phyloP scores from a whole-genome alignment of 2,113 vertebrate species.

The Microtus richardsoni region DNA sequence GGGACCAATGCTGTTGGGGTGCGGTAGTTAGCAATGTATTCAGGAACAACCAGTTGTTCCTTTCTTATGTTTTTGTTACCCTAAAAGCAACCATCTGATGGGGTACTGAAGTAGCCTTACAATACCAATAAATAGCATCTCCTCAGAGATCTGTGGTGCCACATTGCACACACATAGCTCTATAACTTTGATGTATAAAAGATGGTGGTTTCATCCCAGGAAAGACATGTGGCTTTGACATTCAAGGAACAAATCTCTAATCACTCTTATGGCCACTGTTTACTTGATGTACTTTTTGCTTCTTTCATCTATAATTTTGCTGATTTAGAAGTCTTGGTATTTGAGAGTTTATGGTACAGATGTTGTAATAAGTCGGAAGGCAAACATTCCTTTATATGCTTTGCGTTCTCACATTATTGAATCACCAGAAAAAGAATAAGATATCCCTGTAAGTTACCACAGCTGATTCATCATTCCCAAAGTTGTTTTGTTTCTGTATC shows the following conservation, averaged over 20 bases:
- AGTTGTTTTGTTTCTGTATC: background rate
- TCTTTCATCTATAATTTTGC: background rate
- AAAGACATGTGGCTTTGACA: background rate
- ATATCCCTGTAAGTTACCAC: background rate
- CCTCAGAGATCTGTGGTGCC: background rate
- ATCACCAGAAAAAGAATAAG: background rate
- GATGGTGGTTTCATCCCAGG: background rate
- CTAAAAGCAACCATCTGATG: background rate
- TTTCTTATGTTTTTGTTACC: background rate
- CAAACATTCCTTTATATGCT: background rate
- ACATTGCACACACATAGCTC: background rate
- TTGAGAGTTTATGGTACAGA: background rate
- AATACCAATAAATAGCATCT: background rate
- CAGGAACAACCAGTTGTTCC: background rate
- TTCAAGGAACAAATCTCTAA: background rate
- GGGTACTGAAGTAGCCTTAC: background rate
- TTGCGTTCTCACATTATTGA: background rate
- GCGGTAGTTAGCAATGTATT: background rate
- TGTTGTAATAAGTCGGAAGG: background rate
- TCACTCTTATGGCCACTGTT: background rate
- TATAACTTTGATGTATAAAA: background rate
- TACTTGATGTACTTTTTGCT: background rate
- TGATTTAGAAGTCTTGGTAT: background rate
- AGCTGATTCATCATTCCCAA: background rate
- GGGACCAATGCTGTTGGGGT: background rate